Evolutionary conservation across 1,140 invertebrate species (phyloP).

Genomic region (Lethocerus indicus): DNA sequence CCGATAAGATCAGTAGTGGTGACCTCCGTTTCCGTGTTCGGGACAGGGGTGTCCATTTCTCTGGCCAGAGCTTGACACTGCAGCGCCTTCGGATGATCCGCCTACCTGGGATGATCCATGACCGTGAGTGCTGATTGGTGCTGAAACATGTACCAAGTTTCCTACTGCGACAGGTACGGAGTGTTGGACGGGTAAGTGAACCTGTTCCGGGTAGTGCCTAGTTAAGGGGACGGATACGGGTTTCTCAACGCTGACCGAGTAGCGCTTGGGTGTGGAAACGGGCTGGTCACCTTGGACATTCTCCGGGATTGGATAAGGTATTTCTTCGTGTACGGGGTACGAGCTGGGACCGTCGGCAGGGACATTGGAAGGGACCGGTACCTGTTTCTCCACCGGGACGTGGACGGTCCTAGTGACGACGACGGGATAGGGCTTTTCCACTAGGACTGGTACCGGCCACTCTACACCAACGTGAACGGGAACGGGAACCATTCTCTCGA

Average conservation of each 20-base stretch:
- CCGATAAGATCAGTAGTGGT: no score
- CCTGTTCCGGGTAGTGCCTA: no score
- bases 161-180: no score
- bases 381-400: slow-evolving; percentile 49
- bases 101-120: no score
- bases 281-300: no score
- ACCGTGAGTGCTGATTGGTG: no score
- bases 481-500: background rate
- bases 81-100: no score
- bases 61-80: no score
- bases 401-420: slow-evolving; percentile 30
- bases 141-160: no score
- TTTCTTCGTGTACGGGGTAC: background rate
- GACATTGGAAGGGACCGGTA: slow-evolving; percentile 39
- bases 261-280: background rate
- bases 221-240: background rate
- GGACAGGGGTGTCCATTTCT: no score
- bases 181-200: no score
- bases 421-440: background rate
- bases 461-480: background rate
- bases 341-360: background rate
- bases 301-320: background rate
- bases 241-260: background rate
- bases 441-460: background rate
- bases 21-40: no score